Evolutionary conservation across 2,888 invertebrate species (phyloP).

Genomic region (Metacarcinus magister): DNA sequence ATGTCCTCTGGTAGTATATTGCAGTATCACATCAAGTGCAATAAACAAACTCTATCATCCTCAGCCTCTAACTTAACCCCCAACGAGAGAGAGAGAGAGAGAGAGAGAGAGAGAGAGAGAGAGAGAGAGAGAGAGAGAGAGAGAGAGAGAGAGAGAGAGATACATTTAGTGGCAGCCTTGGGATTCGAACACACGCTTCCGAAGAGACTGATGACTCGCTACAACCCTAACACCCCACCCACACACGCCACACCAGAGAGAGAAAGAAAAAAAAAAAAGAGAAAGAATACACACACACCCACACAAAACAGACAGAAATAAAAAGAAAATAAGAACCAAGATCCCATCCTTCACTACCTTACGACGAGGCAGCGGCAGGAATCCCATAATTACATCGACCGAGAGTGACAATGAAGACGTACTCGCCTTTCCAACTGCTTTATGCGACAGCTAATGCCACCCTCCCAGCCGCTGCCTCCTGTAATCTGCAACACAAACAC

Average conservation of each 20-base stretch:
- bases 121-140: conserved; percentile 39
- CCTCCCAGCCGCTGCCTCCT: conserved; percentile 13
- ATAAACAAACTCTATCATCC: conserved; percentile 27
- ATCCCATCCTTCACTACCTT: background rate
- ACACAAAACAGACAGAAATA: background rate
- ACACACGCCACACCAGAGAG: too few species aligned
- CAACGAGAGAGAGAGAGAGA: background rate
- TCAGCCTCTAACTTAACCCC: background rate
- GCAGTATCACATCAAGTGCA: conserved; percentile 28
- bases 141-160: conserved; percentile 40
- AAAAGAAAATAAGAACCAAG: background rate
- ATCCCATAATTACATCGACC: conserved; percentile 59
- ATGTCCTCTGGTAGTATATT: conserved; percentile 41
- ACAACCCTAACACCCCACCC: too few species aligned
- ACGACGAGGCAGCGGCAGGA: background rate
- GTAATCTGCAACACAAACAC: conserved; percentile 66
- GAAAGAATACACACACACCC: background rate
- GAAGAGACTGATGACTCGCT: too few species aligned
- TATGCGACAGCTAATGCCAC: conserved; percentile 69
- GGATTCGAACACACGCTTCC: too few species aligned
- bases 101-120: background rate
- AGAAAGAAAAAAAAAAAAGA: background rate
- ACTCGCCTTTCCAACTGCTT: background rate
- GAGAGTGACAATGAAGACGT: conserved; percentile 66
- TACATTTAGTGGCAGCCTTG: too few species aligned